These are phyloP conservation scores for Eudasyphora cyanicolor DNA, from an alignment of 2,888 invertebrate genomes.

Conservation along the genomic window DNA sequence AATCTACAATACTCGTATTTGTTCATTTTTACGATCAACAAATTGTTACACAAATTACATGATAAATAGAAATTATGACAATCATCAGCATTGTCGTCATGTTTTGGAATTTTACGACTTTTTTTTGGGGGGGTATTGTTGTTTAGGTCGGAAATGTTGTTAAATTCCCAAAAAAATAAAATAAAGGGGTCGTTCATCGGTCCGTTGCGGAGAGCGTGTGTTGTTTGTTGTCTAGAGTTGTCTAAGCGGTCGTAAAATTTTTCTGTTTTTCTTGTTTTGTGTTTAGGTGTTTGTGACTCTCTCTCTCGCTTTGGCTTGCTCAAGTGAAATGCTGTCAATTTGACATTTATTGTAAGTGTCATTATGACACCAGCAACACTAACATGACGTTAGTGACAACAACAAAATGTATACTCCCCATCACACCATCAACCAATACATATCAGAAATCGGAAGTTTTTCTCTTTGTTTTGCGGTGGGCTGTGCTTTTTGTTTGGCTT, in stretches of 20 bases:
- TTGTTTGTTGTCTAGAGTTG: not conserved
- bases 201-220: not conserved
- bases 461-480: conserved; percentile 11
- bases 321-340: conserved; percentile 68
- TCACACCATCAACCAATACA: conserved; percentile 40
- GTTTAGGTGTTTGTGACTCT: not conserved
- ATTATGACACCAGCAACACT: conserved; percentile 64
- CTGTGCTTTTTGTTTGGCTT: not conserved
- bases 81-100: conserved; percentile 60
- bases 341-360: conserved; percentile 74
- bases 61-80: conserved; percentile 79
- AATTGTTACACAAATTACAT: conserved; percentile 74
- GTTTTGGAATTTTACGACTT: conserved; percentile 61
- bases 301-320: not conserved
- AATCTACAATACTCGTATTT: conserved; percentile 67
- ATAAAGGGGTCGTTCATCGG: conserved; percentile 23
- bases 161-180: conserved; percentile 36
- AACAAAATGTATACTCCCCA: conserved; percentile 34
- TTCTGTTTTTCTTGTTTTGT: not conserved
- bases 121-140: conserved; percentile 41
- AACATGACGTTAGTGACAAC: conserved; percentile 32
- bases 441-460: conserved; percentile 58
- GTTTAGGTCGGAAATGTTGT: conserved; percentile 2
- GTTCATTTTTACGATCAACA: conserved; percentile 75
- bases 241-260: conserved; percentile 35